These are phyloP conservation scores for Alsophila aescularia DNA, from an alignment of 2,888 invertebrate species.

Conservation along the genomic window DNA sequence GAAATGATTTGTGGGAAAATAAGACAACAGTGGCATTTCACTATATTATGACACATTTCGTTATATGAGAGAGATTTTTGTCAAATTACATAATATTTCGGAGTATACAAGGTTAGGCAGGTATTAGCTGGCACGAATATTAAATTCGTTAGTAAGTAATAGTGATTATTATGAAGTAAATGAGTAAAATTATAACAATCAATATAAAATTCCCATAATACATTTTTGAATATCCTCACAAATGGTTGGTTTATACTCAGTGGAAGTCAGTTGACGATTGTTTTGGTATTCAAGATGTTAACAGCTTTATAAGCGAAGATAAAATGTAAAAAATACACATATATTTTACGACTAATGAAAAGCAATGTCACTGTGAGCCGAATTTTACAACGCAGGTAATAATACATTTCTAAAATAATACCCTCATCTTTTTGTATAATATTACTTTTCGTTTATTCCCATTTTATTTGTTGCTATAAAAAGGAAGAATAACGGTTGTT, in stretches of 20 bases:
- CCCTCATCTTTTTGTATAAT: constrained; percentile 69
- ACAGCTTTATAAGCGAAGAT: constrained; percentile 1
- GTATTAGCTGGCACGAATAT: no score
- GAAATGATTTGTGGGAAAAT: constrained; percentile 39
- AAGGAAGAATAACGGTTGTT: constrained; percentile 78
- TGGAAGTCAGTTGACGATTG: background rate
- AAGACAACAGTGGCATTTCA: constrained; percentile 5
- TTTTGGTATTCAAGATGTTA: constrained; percentile 1
- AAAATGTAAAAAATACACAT: constrained; percentile 15
- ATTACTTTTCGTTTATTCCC: constrained; percentile 74
- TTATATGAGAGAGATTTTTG: background rate
- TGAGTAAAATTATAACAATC: no score
- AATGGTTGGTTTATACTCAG: no score
- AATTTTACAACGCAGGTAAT: constrained; percentile 60
- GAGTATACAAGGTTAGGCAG: no score
- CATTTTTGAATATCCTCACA: no score
- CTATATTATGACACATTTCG: constrained; percentile 4
- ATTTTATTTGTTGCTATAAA: constrained; percentile 80
- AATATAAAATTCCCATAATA: no score
- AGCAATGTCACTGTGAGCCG: constrained; percentile 54
- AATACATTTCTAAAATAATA: constrained; percentile 65
- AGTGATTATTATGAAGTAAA: no score
- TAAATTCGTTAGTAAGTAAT: no score
- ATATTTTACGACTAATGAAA: constrained; percentile 46
- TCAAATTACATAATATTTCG: background rate